Base-by-base conservation (phyloP, 2,113 vertebrate genomes). In the Menidia beryllina region DNA sequence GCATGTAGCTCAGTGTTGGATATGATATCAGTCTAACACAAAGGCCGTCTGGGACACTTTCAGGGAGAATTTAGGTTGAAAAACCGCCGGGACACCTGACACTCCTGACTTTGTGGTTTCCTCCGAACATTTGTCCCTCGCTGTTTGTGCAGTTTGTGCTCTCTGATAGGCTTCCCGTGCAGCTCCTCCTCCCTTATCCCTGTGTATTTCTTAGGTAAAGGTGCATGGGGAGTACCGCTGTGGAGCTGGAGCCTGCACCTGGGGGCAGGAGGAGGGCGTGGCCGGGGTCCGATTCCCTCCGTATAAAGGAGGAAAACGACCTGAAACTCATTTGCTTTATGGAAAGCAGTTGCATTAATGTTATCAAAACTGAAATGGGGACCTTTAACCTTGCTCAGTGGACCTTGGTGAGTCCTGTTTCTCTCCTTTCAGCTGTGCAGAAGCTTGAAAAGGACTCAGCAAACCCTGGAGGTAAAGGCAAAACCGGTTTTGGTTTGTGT, bases 231-330 rank as follows among this genome's bases (percentile, higher is more conserved):
- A 85, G 8, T 47, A 9, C 39, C 13, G 30, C 8, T 25, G 41
- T 63, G 70, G 69, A n/a, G 68, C 74, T 19, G 13, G 71, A 82
- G 69, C 72, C 48, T 47, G 64, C 75, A 87, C 86, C 71, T 83
- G 82, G 69, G 67, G 82, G 56, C 13, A 20, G 14, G 26, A 57
- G 54, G 20, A 68, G 69, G 86, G 81, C 5, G 67, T 56, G 17
- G 36, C 52, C 1, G 2, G 23, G 13, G 9, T 57, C 43, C 26
- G 36, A 58, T 60, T 58, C 12, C 49, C 15, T 38, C 4, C 5
- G 23, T 13, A 63, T 26, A 41, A 39, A 48, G 5, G 30, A 64
- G 45, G 25, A 19, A 45, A 36, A 15, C 24, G 56, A 20, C 14
- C 17, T 55, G 43, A 52, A 23, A 50, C 71, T 61, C 65, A 64